Evolutionary conservation across 2,797 vertebrate genomes (phyloP), one percentile per base, ranked within the genome.

Genomic region (Pseudochirops cupreus): DNA sequence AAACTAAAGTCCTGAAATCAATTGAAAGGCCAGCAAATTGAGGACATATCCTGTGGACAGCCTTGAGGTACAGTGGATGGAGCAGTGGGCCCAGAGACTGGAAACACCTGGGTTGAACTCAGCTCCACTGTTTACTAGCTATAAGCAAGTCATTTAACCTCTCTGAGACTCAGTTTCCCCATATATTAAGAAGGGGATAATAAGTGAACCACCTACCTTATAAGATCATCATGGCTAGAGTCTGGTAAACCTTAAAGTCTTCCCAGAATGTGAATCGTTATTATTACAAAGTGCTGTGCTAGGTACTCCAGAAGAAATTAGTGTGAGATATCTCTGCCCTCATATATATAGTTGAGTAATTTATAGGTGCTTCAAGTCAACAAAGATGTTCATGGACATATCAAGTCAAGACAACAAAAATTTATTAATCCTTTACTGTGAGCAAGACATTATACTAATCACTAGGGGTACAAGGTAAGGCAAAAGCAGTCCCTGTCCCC

Each of bases 1-100:
- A 18, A 39, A 93, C 90, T 3, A 11, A 87, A 21, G 28, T 39
- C 91, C 97, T 39, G 90, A 91, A 4, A 52, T 92, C 91, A 93
- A 91, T 59, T 26, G 89, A 59, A 91, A 50, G 74, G 74, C 24
- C 33, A 56, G 53, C 58, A 95, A 82, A 55, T 50, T 46, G 39
- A 82, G 39, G 46, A n/a, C 39, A 9, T 39, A 39, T 24, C 39
- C 74, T 82, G 39, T 26, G 2, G 0, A 46, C 10, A 39, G 24
- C 74, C 39, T 87, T 87, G 39, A 12, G 3, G 21, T 46, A 46
- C 9, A 46, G 39, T 10, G 9, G 12, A 82, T 46, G 39, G 39
- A 82, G 21, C 21, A 82, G 21, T 26, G 24, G 39, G 4, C 1
- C 24, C 21, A 87, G 39, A 87, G 74, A 46, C 21, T 46, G 31